Evolutionary conservation across 1,140 invertebrate species (phyloP).

Genomic region (Papilio xuthus): DNA sequence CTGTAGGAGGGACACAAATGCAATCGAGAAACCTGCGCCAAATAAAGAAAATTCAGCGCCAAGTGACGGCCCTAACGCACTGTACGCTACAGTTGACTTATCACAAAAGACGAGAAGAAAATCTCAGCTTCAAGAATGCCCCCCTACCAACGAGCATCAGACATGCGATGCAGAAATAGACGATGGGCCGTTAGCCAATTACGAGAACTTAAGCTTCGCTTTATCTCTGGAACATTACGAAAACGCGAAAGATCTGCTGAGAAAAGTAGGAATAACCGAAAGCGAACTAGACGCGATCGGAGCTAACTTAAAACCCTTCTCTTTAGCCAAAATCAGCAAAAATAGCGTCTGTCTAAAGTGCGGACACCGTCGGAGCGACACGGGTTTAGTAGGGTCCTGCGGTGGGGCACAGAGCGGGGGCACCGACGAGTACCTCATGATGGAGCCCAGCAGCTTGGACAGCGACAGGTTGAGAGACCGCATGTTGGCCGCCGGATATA

Average conservation of each 20-base stretch:
- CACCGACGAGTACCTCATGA: slow-evolving; percentile 85
- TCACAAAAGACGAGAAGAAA: slow-evolving; percentile 83
- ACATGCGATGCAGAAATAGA: slow-evolving; percentile 52
- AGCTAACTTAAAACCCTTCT: slow-evolving; percentile 68
- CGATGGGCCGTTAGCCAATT: slow-evolving; percentile 81
- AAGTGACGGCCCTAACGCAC: slow-evolving; percentile 74
- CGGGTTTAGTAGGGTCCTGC: neutral
- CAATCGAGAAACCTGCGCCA: slow-evolving; percentile 79
- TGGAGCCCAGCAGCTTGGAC: slow-evolving; percentile 83
- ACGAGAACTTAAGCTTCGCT: slow-evolving; percentile 89
- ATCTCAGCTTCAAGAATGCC: slow-evolving; percentile 42
- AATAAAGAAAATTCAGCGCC: slow-evolving; percentile 78
- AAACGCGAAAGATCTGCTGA: slow-evolving; percentile 87
- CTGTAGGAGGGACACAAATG: slow-evolving; percentile 73
- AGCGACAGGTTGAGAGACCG: slow-evolving; percentile 51
- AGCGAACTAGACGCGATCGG: slow-evolving; percentile 78
- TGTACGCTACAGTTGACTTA: slow-evolving; percentile 89
- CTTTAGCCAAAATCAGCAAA: slow-evolving; percentile 48
- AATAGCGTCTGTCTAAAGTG: slow-evolving; percentile 83
- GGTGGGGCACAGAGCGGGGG: slow-evolving; percentile 13
- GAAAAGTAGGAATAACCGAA: slow-evolving; percentile 81
- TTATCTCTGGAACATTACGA: slow-evolving; percentile 89
- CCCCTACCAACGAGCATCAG: slow-evolving; percentile 38
- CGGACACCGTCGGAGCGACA: slow-evolving; percentile 81
- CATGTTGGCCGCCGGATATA: slow-evolving; percentile 80